Base-by-base conservation (phyloP, 2,888 invertebrate genomes). In the Microplitis manilae region DNA sequence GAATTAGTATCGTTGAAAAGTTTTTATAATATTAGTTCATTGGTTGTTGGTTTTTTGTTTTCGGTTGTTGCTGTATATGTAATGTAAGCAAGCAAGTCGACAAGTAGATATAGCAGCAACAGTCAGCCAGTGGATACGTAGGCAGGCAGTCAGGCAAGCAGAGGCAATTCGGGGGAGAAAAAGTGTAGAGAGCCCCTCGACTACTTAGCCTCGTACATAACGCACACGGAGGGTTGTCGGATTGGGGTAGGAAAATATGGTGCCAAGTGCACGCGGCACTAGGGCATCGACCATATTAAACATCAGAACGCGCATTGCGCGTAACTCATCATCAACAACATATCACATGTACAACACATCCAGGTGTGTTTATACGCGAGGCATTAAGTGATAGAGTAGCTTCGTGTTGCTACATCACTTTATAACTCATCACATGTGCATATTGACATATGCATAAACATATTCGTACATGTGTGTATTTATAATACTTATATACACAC, bases 231-330 rank as follows among this genome's bases (percentile, higher is more conserved):
- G 84, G 83, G 84, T 81, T 70, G 41, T 13, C 13, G 79, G 77
- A 79, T 75, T 71, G 75, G 79, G 77, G 77, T 73, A 70, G 77
- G 82, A 85, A 83, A 83, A 86, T 86, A 86, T 86, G 85, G 86
- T 86, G 86, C 86, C 85, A 86, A 86, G 86, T 86, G 85, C 86
- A 86, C 82, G 79, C 65, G 81, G 80, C 82, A 85, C 83, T 86
- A 84, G 86, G 86, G 85, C 86, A 86, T 86, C 86, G 86, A 86
- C 86, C 85, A 86, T 74, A 50, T 74, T 74, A 74, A 59, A 68
- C 68, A 39, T 39, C 65, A 15, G 41, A 39, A 41, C 15, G 61
- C 67, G 40, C 68, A 40, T 30, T 59, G 74, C 59, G 9, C 68
- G 38, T 69, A 6, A 50, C 50, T 50, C 50, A 50, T 41, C 74